Percentiles rank a stretch among this genome's conserved stretches.
Conservation (phyloP, 2,113 vertebrate species). For the Peromyscus leucopus region DNA sequence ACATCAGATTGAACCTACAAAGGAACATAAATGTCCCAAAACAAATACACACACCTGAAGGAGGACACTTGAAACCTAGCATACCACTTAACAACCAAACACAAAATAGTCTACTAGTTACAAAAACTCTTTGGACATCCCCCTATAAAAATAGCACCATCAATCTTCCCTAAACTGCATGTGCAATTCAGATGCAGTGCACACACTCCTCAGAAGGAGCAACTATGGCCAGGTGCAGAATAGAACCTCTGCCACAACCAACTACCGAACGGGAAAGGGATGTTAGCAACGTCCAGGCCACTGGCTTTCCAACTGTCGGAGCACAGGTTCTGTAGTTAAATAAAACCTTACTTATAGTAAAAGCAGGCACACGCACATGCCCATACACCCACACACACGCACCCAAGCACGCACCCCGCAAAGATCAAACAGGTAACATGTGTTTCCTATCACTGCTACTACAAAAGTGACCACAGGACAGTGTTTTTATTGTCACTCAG, state of each 20-base stretch:
- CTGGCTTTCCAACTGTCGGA: background rate
- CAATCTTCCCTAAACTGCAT: background rate
- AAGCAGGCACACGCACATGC: background rate
- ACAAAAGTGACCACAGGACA: background rate
- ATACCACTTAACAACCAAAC: no score
- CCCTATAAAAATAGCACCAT: background rate
- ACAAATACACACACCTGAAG: background rate
- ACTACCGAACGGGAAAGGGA: background rate
- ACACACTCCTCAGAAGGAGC: no score
- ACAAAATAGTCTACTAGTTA: background rate
- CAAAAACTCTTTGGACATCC: background rate
- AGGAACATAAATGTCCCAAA: background rate
- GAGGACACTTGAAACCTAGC: background rate
- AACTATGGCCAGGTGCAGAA: fast-evolving
- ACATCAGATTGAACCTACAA: background rate
- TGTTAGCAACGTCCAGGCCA: background rate
- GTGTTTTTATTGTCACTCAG: background rate
- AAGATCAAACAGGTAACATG: background rate
- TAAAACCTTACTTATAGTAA: background rate
- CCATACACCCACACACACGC: no score
- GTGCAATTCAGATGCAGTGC: background rate
- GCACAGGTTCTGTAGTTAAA: background rate
- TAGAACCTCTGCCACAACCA: background rate
- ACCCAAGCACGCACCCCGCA: background rate
- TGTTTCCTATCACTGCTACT: background rate